Evolutionary conservation across 2,797 vertebrate species (phyloP), one percentile per base, ranked within the genome.

Genomic region (Labeo calbasu): DNA sequence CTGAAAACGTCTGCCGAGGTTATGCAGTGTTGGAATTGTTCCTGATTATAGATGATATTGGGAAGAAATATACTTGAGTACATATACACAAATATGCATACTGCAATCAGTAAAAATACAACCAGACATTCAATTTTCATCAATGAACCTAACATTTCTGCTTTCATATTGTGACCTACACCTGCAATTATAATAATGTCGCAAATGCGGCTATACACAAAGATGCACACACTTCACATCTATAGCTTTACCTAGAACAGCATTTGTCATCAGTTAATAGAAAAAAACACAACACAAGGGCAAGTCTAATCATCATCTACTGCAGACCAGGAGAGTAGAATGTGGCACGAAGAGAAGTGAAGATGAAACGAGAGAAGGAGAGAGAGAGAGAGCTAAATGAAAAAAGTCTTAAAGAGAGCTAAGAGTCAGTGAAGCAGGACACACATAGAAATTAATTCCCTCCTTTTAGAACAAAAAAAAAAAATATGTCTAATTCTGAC

Each of bases 311-410:
- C 53, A 77, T 71, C 65, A 76, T 66, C 83, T 93, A 93, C 93
- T 93, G 92, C 94, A 93, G 90, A 92, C 91, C 89, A 91, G 91
- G 94, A 93, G 92, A 92, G 91, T 93, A 92, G 91, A 94, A 94
- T 93, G 77, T 65, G 55, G 66, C 23, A 73, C 71, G 81, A 78
- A 83, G 73, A 69, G 80, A 66, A 78, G 28, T 59, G 76, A 79
- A 80, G 87, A 78, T 83, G 50, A 75, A 48, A 40, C 19, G 61
- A 81, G 82, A 50, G 68, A 68, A 46, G 51, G n/a, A n/a, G 77
- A 48, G 55, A 63, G 59, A 71, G n/a, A 40, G 21, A 69, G 72
- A 59, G 11, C 2, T 25, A 21, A 28, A 28, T 25, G 13, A 68
- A 23, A 70, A 32, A 71, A 19, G 63, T 65, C 28, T 65, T 65